Percentiles rank a stretch among this genome's conserved stretches.
phyloP scores from a whole-genome alignment of 2,113 vertebrate species.

The Tor tambroides region DNA sequence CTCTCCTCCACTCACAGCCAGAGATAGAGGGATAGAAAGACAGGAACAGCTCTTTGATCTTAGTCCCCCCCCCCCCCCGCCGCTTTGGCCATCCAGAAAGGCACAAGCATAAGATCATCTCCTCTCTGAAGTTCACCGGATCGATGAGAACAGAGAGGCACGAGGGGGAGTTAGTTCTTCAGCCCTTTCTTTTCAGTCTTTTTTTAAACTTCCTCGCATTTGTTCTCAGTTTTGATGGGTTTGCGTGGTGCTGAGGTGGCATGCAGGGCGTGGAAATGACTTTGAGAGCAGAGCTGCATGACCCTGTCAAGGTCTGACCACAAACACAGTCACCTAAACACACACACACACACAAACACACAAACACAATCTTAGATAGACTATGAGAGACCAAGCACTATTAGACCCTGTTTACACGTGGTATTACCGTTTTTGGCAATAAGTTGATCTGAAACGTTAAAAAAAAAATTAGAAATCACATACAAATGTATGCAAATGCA shows the following conservation, averaged over 20 bases:
- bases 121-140: conserved; percentile 50
- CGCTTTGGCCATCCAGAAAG: conserved; percentile 40
- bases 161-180: conserved; percentile 5
- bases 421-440: neutral
- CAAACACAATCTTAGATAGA: neutral
- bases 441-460: too few relatives aligned
- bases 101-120: conserved; percentile 37
- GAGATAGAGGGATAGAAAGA: conserved; percentile 32
- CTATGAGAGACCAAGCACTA: neutral
- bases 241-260: conserved; percentile 10
- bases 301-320: conserved; percentile 33
- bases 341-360: too few relatives aligned
- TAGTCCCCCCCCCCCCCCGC: neutral
- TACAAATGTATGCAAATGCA: too few relatives aligned
- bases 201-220: conserved; percentile 16
- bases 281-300: conserved; percentile 20
- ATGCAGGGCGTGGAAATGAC: conserved; percentile 39
- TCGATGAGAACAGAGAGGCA: conserved; percentile 26
- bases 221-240: conserved; percentile 22
- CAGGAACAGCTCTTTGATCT: conserved; percentile 46
- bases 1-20: conserved; percentile 27
- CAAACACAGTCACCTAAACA: neutral
- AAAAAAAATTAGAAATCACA: too few relatives aligned
- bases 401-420: neutral
- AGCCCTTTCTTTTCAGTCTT: neutral